Evolutionary conservation across 2,113 vertebrate genomes (phyloP).

Genomic region (Podiceps cristatus): DNA sequence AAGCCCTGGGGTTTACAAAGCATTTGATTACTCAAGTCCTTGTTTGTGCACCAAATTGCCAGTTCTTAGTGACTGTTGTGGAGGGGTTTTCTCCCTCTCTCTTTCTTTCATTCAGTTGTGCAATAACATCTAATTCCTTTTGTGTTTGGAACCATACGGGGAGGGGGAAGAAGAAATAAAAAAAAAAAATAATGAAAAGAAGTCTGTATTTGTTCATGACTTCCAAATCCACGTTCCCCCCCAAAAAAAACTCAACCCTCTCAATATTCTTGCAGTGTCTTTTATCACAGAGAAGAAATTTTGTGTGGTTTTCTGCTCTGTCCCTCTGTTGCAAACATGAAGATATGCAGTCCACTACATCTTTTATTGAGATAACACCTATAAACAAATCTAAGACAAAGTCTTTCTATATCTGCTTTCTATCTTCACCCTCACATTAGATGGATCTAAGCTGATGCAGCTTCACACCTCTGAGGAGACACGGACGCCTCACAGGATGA

Average conservation of each 20-base stretch:
- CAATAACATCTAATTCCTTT: neutral
- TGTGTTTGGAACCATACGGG: neutral
- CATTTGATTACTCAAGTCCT: neutral
- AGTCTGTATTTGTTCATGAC: neutral
- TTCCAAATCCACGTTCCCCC: neutral
- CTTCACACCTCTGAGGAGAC: neutral
- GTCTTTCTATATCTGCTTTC: neutral
- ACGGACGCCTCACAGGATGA: neutral
- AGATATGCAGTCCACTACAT: neutral
- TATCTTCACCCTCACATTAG: neutral
- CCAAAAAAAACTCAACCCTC: accelerated
- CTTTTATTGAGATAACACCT: neutral
- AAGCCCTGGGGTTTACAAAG: neutral
- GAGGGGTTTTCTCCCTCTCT: neutral
- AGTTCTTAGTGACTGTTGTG: neutral
- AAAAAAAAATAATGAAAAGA: neutral
- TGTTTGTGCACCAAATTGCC: neutral
- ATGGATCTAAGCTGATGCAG: neutral
- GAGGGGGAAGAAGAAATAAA: neutral
- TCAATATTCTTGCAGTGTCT: neutral
- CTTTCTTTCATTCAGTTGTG: neutral
- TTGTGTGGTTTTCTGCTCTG: neutral
- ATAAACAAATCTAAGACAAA: neutral
- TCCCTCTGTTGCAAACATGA: neutral
- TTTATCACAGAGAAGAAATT: neutral